These are phyloP conservation scores for Melanaphis sacchari DNA, from an alignment of 1,140 invertebrate genomes.

Conservation along the genomic window DNA sequence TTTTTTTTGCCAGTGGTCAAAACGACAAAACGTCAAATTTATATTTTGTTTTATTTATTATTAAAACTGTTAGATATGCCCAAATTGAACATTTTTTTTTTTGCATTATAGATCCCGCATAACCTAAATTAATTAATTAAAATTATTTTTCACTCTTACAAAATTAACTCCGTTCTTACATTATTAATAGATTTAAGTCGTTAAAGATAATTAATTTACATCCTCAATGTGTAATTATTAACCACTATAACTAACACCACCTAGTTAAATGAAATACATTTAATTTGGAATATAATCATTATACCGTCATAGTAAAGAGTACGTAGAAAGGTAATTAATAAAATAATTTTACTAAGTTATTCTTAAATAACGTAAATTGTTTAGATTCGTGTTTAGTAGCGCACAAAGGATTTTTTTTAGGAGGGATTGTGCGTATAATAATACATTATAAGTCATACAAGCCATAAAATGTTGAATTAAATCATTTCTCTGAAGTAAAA, in stretches of 20 bases:
- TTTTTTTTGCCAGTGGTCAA: constrained; percentile 11
- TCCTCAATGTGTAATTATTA: constrained; percentile 1
- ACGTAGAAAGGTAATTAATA: neutral
- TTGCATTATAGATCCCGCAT: neutral
- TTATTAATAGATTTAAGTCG: neutral
- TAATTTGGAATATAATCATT: neutral
- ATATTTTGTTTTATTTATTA: constrained; percentile 9
- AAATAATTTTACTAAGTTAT: neutral
- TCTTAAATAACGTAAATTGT: neutral
- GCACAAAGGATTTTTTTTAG: no score
- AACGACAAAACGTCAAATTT: constrained; percentile 44
- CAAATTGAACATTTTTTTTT: neutral
- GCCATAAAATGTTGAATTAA: no score
- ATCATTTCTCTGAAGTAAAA: no score
- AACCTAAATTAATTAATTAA: neutral
- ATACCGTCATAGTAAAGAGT: neutral
- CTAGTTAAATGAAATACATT: neutral
- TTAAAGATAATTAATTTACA: constrained; percentile 18
- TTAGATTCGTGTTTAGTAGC: neutral
- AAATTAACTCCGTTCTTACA: neutral
- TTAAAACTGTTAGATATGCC: neutral
- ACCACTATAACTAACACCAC: neutral
- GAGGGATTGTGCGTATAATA: no score
- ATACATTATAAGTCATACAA: no score
- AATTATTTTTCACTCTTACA: constrained; percentile 23